These are phyloP conservation scores for Trichomalopsis sarcophagae DNA, from an alignment of 1,140 invertebrate species.

Conservation along the genomic window DNA sequence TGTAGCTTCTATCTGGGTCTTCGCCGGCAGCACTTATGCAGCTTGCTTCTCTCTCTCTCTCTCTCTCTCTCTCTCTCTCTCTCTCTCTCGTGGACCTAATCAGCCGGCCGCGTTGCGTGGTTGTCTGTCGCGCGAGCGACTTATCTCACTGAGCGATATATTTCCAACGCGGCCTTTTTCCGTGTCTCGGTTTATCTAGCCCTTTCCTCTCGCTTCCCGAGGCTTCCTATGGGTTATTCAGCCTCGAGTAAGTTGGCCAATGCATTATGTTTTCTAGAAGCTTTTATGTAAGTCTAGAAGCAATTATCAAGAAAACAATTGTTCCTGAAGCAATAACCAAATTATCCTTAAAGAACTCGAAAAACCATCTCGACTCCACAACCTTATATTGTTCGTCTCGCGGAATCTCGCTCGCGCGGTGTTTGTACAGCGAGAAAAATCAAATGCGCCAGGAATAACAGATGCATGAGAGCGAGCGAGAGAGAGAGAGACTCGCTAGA, in stretches of 20 bases:
- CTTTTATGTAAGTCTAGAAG: too few relatives aligned
- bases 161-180: neutral
- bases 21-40: constrained; percentile 51
- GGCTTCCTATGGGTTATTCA: neutral
- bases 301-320: too few relatives aligned
- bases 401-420: neutral
- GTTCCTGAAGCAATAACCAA: too few relatives aligned
- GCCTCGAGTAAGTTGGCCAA: neutral
- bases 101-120: constrained; percentile 15
- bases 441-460: constrained; percentile 1
- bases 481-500: constrained; percentile 6
- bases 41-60: constrained; percentile 16
- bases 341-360: too few relatives aligned
- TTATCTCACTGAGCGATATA: neutral
- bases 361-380: too few relatives aligned
- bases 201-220: neutral
- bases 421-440: neutral
- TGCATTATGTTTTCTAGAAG: neutral
- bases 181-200: neutral
- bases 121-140: constrained; percentile 19
- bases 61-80: too few relatives aligned
- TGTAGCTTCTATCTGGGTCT: constrained; percentile 29
- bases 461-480: constrained; percentile 4
- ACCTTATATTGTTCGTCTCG: neutral
- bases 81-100: constrained; percentile 38